Evolutionary conservation across 2,113 vertebrate species (phyloP).

Genomic region (Syngnathus scovelli): DNA sequence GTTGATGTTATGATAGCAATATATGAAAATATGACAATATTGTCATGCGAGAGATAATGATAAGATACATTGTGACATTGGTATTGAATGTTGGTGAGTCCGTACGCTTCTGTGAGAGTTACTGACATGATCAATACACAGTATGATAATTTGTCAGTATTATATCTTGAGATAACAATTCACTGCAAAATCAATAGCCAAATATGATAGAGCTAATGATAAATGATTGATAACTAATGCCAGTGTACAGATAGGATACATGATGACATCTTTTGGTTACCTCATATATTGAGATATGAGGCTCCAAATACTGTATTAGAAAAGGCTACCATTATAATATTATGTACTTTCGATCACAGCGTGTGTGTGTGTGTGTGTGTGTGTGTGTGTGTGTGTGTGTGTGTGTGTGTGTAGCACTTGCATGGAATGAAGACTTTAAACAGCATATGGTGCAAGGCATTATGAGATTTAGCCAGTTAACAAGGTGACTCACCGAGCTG

Average conservation of each 20-base stretch:
- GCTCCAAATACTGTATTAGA: not conserved
- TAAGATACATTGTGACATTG: not conserved
- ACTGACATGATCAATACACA: no score
- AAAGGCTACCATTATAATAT: not conserved
- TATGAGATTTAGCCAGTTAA: conserved; percentile 80
- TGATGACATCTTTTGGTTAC: not conserved
- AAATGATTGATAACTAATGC: no score
- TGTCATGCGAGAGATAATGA: not conserved
- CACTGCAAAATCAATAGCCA: not conserved
- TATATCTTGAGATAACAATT: no score
- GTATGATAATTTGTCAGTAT: no score
- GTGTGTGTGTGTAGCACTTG: not conserved
- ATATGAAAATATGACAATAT: no score
- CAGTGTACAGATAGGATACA: not conserved
- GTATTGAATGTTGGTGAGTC: no score
- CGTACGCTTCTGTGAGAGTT: no score
- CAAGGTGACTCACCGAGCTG: conserved; percentile 64
- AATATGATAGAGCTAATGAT: not conserved
- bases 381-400: not conserved
- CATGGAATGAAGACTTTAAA: conserved; percentile 44
- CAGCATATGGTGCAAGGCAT: conserved; percentile 79
- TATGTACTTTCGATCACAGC: not conserved
- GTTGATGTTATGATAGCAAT: no score
- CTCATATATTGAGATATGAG: no score
- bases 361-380: conserved; percentile 26